Evolutionary conservation across 1,140 invertebrate genomes (phyloP).

Genomic region (Atta cephalotes): DNA sequence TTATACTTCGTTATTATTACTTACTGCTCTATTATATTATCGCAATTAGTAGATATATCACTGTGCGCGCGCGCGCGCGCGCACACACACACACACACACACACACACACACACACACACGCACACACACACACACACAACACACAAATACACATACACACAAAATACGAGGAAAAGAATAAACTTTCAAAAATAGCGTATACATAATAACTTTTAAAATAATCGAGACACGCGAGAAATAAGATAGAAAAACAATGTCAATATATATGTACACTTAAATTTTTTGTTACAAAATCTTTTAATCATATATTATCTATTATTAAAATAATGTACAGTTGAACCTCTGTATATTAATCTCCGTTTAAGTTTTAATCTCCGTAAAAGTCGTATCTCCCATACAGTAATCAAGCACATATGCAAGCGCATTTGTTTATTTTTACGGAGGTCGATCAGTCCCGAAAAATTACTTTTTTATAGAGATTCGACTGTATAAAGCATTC

Average conservation of each 20-base stretch:
- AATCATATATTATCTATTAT: neutral
- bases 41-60: constrained; percentile 25
- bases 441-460: too few relatives aligned
- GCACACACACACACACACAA: too few relatives aligned
- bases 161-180: constrained; percentile 20
- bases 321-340: neutral
- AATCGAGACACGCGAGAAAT: constrained; percentile 1
- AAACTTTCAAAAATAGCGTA: neutral
- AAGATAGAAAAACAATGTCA: neutral
- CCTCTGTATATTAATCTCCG: too few relatives aligned
- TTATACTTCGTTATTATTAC: constrained; percentile 44
- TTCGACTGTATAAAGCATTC: neutral
- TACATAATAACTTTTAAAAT: neutral
- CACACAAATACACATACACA: too few relatives aligned
- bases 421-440: too few relatives aligned
- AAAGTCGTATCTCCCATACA: too few relatives aligned
- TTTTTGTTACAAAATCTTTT: neutral
- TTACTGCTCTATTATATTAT: constrained; percentile 36
- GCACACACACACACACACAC: too few relatives aligned
- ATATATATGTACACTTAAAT: neutral
- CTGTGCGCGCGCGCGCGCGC: too few relatives aligned
- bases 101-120: too few relatives aligned
- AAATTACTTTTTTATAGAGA: too few relatives aligned
- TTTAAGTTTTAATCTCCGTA: too few relatives aligned
- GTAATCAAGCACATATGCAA: too few relatives aligned